Base-by-base conservation (phyloP, 2,113 vertebrate species). In the Paracyprichromis sp. region DNA sequence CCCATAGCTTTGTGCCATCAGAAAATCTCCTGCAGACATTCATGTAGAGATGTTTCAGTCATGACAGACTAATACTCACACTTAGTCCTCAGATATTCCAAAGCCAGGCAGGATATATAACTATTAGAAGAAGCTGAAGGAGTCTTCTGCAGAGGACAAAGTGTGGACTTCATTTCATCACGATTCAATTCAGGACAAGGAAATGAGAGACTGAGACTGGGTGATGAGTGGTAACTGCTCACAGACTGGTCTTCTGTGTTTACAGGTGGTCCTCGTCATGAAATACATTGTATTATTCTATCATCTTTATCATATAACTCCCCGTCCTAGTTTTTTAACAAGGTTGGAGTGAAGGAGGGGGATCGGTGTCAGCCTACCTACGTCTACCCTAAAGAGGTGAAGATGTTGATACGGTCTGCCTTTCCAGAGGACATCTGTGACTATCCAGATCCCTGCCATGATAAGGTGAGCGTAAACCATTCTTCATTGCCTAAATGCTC, bases 341-440 rank as follows among this genome's bases (percentile, higher is more conserved):
- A 82, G 6, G 82, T 95, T 3, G 95, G 95, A 6, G 71, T 95
- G 61, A 87, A 80, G 11, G 80, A 84, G 12, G 57, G 84, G n/a
- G 38, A 14, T 34, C 17, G 3, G 11, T 5, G 21, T 16, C 87
- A 47, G 29, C 94, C 94, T 78, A 96, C 96, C 3, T 96, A 96
- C 7, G 87, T 96, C 80, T 96, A 94, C 80, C 96, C 96, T 1
- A 34, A 87, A 2, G 89, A 95, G 73, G 85, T 96, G 80, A 96
- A 96, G 76, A 80, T 83, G 85, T 52, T 96, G 89, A 47, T 96
- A 1, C 95, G 94, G 5, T 71, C 92, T 8, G 94, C 88, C 3
- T 96, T 96, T 83, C 92, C 96, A 10, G 7, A 86, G 34, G 82
- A 92, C 36, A 13, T 96, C 76, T 88, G 95, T 71, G 84, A 94